A percentile compares a stretch with the other conserved stretches of the same genome.
These are phyloP conservation scores for Aptenodytes forsteri DNA, from an alignment of 2,113 vertebrate genomes.

Conservation along the genomic window DNA sequence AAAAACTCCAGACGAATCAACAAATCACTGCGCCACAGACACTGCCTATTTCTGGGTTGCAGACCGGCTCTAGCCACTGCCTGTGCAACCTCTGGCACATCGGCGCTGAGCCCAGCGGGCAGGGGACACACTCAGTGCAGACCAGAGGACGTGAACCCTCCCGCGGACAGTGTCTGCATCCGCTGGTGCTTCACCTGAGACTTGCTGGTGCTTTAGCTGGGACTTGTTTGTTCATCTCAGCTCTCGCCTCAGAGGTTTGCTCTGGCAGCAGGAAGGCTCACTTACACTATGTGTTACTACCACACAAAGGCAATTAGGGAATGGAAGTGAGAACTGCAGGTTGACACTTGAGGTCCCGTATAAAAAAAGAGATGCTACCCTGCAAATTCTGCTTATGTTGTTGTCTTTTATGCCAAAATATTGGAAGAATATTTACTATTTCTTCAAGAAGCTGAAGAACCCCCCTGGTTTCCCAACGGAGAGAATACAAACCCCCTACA, in stretches of 20 bases:
- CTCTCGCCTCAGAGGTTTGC: background rate
- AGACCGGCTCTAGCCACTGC: background rate
- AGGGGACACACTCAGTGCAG: background rate
- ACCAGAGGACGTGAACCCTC: background rate
- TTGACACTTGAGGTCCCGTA: background rate
- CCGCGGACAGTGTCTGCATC: background rate
- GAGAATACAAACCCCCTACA: background rate
- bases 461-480: background rate
- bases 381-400: background rate
- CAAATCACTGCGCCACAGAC: no score
- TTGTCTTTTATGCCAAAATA: background rate
- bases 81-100: no score
- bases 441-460: background rate
- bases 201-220: background rate
- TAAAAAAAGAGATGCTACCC: background rate
- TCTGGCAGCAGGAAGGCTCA: background rate
- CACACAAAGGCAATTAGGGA: background rate
- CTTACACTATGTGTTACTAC: background rate
- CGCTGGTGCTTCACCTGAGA: background rate
- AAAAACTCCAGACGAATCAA: background rate
- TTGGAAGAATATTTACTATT: background rate
- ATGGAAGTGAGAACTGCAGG: background rate
- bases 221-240: background rate
- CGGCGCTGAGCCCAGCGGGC: background rate
- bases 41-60: background rate